These are phyloP conservation scores for Trogon melanurus DNA, from an alignment of 2,113 vertebrate species.

Conservation along the genomic window DNA sequence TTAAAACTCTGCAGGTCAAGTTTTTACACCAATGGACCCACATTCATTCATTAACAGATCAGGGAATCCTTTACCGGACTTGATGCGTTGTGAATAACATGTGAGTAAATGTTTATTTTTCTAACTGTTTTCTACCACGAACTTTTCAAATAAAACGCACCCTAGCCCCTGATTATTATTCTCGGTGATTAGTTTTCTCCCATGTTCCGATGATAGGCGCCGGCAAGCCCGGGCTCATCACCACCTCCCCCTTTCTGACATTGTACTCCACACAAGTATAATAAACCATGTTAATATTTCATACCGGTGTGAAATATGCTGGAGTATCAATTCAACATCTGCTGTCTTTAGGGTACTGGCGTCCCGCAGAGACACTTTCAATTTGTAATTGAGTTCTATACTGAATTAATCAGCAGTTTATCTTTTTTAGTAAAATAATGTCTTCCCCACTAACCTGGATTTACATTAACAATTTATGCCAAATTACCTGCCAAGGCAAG, in stretches of 20 bases:
- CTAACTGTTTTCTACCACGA: constrained; percentile 59
- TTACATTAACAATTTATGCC: constrained; percentile 86
- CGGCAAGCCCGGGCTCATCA: neutral
- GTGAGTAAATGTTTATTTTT: constrained; percentile 57
- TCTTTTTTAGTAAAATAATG: constrained; percentile 93
- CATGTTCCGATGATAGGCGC: neutral
- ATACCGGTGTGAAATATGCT: constrained; percentile 93
- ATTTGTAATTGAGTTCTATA: constrained; percentile 97
- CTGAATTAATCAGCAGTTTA: constrained; percentile 99
- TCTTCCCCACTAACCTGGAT: constrained; percentile 85
- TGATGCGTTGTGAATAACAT: neutral
- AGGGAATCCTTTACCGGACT: neutral
- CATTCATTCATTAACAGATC: neutral
- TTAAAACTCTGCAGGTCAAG: neutral
- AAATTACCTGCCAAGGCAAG: constrained; percentile 81
- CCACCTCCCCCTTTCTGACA: constrained; percentile 65
- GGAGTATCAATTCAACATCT: constrained; percentile 94
- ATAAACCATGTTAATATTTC: constrained; percentile 97
- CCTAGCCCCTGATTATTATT: constrained; percentile 21
- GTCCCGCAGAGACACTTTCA: constrained; percentile 91
- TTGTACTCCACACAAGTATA: constrained; percentile 77
- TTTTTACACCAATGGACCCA: neutral
- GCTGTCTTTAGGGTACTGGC: constrained; percentile 85
- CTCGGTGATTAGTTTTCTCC: neutral
- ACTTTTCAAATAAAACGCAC: constrained; percentile 3